Conservation (phyloP, 2,113 vertebrate species). For the Alouatta palliata region DNA sequence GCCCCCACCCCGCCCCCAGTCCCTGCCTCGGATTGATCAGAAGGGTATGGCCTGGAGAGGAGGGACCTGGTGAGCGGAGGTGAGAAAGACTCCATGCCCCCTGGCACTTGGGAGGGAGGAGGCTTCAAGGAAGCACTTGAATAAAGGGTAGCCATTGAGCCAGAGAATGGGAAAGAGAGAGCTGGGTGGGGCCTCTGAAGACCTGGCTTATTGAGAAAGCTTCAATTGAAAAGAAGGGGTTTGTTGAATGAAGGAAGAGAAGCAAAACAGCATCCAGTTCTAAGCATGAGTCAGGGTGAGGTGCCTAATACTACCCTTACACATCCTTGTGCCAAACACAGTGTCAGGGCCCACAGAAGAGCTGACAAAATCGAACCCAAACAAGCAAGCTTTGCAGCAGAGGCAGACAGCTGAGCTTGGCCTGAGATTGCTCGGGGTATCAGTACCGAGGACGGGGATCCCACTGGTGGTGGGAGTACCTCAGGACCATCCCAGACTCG, state of each 20-base stretch:
- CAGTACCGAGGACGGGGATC: not conserved
- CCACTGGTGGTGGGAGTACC: not conserved
- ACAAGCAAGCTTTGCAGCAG: not conserved
- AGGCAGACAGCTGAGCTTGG: not conserved
- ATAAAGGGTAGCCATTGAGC: not conserved
- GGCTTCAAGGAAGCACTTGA: not conserved
- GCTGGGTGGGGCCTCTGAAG: not conserved
- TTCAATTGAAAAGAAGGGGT: not conserved
- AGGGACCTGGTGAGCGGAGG: not conserved
- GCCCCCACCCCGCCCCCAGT: not conserved
- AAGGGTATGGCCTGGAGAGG: not conserved
- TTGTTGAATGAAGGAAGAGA: not conserved
- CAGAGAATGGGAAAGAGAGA: not conserved
- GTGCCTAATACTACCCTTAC: not conserved
- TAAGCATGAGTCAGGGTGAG: rapidly evolving
- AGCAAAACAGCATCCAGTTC: not conserved
- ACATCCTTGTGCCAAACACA: not conserved
- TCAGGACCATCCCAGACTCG: not conserved
- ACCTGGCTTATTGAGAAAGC: not conserved
- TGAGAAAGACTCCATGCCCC: not conserved
- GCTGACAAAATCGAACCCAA: not conserved
- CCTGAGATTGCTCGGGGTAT: not conserved
- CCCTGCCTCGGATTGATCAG: not conserved
- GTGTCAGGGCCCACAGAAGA: not conserved
- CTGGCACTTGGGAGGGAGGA: too few relatives aligned